These are phyloP conservation scores for Apamea sordens DNA, from an alignment of 2,888 invertebrate species.

Conservation along the genomic window DNA sequence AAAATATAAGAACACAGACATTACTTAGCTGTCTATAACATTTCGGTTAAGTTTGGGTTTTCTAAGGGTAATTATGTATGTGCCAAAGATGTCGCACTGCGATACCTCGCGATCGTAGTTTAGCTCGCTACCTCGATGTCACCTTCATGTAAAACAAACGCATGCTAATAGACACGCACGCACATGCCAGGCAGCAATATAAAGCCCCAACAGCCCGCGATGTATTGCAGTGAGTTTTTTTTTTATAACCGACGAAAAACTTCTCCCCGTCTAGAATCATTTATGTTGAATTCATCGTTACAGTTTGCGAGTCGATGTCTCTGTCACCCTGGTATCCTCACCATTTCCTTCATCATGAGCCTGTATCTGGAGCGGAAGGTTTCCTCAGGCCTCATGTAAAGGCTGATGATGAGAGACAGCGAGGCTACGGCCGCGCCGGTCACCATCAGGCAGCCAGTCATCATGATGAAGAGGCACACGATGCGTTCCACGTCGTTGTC, in stretches of 20 bases:
- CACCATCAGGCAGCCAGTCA: slow-evolving; percentile 79
- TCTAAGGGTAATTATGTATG: too few relatives aligned
- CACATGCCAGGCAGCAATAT: not conserved
- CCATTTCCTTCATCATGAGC: slow-evolving; percentile 84
- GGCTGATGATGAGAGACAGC: slow-evolving; percentile 80
- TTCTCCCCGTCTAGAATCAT: not conserved
- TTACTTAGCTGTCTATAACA: not conserved
- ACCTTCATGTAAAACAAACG: too few relatives aligned
- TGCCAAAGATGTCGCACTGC: too few relatives aligned
- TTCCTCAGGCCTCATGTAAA: slow-evolving; percentile 83
- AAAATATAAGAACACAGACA: not conserved
- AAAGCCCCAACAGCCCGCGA: not conserved
- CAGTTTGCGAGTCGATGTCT: not conserved
- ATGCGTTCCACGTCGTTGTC: slow-evolving; percentile 77
- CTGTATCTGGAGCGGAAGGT: slow-evolving; percentile 79
- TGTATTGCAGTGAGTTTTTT: not conserved
- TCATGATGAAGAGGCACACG: slow-evolving; percentile 75
- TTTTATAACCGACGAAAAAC: too few relatives aligned
- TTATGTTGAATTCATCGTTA: not conserved
- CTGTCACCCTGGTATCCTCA: slow-evolving; percentile 53
- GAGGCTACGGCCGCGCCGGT: slow-evolving; percentile 82
- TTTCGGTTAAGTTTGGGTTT: not conserved
- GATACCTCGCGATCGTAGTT: not conserved
- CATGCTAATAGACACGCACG: not conserved
- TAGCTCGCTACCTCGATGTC: too few relatives aligned